A percentile compares a stretch with the other conserved stretches of the same genome.
Conservation (phyloP, 1,140 invertebrate species). For the Drosophila lowei region DNA sequence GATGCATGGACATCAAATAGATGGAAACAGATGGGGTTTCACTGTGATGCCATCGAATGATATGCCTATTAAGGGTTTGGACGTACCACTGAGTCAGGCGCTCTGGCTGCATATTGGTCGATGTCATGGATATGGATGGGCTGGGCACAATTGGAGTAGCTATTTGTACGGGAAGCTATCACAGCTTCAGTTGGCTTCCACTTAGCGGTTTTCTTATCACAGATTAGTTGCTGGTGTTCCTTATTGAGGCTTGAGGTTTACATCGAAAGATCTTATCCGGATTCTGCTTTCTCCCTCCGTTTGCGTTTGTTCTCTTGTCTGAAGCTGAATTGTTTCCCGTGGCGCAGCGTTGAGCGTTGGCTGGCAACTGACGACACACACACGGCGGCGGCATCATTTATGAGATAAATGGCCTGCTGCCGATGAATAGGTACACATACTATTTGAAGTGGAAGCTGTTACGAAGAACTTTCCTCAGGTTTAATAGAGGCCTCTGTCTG, state of each 20-base stretch:
- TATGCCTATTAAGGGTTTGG: background rate
- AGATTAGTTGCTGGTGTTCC: constrained; percentile 59
- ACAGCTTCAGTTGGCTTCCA: constrained; percentile 53
- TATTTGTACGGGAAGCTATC: constrained; percentile 46
- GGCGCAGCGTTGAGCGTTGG: constrained; percentile 56
- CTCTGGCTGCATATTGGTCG: constrained; percentile 25
- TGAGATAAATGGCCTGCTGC: constrained; percentile 65
- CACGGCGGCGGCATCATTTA: constrained; percentile 64
- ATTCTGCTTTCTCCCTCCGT: constrained; percentile 27
- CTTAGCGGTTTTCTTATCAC: constrained; percentile 62
- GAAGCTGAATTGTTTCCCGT: constrained; percentile 23
- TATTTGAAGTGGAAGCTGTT: constrained; percentile 30
- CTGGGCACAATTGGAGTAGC: constrained; percentile 24
- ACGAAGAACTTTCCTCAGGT: constrained; percentile 11
- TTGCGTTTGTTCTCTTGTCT: constrained; percentile 5
- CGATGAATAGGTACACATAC: constrained; percentile 29
- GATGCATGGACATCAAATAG: constrained; percentile 10
- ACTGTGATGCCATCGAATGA: too few species aligned
- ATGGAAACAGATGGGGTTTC: constrained; percentile 4
- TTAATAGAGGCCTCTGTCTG: constrained; percentile 16
- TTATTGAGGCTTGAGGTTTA: constrained; percentile 50
- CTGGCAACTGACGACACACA: constrained; percentile 65
- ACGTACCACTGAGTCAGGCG: constrained; percentile 26
- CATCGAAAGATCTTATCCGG: constrained; percentile 52
- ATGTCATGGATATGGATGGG: constrained; percentile 1